Base-by-base conservation (phyloP, 2,797 vertebrate genomes). In the Craterocephalus amniculus region DNA sequence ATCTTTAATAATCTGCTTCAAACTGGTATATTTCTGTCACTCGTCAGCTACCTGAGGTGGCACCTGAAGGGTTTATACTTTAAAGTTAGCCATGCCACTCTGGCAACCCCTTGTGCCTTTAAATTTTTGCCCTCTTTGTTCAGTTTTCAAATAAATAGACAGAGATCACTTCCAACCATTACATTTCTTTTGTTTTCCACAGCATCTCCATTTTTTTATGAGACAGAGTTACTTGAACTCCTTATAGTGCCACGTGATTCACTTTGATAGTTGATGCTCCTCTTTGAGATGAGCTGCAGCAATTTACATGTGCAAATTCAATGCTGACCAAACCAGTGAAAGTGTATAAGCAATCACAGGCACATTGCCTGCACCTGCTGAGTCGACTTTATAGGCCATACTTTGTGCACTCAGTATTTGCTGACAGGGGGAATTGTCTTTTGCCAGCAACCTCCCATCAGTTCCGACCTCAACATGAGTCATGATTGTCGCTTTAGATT, bases 361-460 rank as follows among this genome's bases (percentile, higher is more conserved):
- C 48, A 36, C 58, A 31, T 45, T 43, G 49, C 54, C 31, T 31
- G 24, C 67, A 68, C 63, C 70, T 83, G 78, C 68, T 80, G 83
- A 83, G 61, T 80, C 61, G 58, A 74, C 68, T 84, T 74, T 77
- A 78, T 54, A 40, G 22, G 67, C 60, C 63, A 35, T 36, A 78
- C 34, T 58, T 48, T 67, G 31, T 45, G 0, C 2, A 18, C 54
- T 68, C 38, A 24, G 4, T 43, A 64, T 79, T 77, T 73, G 65
- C 49, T 84, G 80, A 82, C 55, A 64, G 68, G 76, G 34, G 26
- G 12, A 78, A 72, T 40, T 49, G 64, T 63, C 45, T 43, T 43
- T n/a, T 1, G 8, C 64, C 64, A 81, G 60, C 55, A 67, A 49
- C 18, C 40, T 57, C 62, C 38, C 10, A 52, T 80, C 79, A 66